Conservation (phyloP, 2,888 invertebrate species). For the Pammene aurita region DNA sequence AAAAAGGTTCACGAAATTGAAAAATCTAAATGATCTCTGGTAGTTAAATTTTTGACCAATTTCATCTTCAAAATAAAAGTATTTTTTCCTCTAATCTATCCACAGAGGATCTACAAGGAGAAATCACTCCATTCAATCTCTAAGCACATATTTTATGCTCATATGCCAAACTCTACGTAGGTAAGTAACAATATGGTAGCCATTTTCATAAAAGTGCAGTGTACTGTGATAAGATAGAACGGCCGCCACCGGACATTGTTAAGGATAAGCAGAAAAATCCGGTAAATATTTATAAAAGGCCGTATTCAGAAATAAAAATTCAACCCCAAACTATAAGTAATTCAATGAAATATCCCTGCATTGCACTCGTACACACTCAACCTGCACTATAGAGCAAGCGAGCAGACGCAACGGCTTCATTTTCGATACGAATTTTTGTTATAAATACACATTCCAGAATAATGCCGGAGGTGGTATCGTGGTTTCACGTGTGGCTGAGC, state of each 20-base stretch:
- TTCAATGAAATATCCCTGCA: too few relatives aligned
- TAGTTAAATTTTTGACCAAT: too few relatives aligned
- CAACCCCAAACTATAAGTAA: neutral
- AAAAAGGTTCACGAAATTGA: neutral
- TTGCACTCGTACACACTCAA: too few relatives aligned
- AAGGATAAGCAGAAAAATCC: constrained; percentile 56
- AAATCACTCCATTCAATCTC: neutral
- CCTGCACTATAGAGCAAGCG: neutral
- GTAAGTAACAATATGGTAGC: constrained; percentile 50
- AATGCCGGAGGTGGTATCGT: constrained; percentile 29
- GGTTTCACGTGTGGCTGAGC: constrained; percentile 37
- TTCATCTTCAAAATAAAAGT: too few relatives aligned
- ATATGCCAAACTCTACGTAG: constrained; percentile 6
- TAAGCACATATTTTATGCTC: neutral
- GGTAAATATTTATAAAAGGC: constrained; percentile 53
- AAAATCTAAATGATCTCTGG: too few relatives aligned
- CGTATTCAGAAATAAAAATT: constrained; percentile 2
- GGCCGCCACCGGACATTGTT: constrained; percentile 56
- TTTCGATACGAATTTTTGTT: neutral
- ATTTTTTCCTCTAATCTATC: too few relatives aligned
- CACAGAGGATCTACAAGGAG: too few relatives aligned
- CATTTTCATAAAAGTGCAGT: constrained; percentile 55
- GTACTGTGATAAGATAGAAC: constrained; percentile 57
- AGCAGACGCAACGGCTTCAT: neutral
- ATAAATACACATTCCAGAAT: neutral